phyloP scores from a whole-genome alignment of 1,140 invertebrate genomes.

The Elysia chlorotica region DNA sequence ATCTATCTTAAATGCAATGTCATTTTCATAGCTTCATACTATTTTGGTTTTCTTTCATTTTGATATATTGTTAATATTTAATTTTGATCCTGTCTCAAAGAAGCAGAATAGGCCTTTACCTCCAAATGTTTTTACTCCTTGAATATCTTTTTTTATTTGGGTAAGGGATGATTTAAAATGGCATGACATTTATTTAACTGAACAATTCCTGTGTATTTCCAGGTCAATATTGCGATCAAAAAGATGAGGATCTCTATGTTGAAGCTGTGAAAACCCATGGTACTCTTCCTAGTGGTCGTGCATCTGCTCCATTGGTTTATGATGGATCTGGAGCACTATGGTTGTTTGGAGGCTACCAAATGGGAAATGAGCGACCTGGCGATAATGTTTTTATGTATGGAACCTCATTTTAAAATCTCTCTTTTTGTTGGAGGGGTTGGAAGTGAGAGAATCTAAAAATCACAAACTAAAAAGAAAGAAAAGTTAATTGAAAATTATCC shows the following conservation, averaged over 20 bases:
- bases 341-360: conserved; percentile 13
- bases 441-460: no score
- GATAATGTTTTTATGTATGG: conserved; percentile 29
- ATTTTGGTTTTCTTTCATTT: no score
- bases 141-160: no score
- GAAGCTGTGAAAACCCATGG: background rate
- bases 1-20: no score
- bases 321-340: background rate
- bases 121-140: no score
- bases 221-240: background rate
- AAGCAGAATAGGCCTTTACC: no score
- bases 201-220: background rate
- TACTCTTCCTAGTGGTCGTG: background rate
- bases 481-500: no score
- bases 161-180: background rate
- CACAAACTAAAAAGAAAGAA: no score
- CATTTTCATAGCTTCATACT: no score
- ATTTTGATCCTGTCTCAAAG: no score
- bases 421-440: background rate
- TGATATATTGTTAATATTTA: no score
- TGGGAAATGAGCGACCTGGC: conserved; percentile 8
- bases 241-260: background rate
- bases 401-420: background rate
- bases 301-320: background rate
- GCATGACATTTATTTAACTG: background rate